These are phyloP conservation scores for Sarcoramphus papa DNA, from an alignment of 2,797 vertebrate species.

Conservation along the genomic window DNA sequence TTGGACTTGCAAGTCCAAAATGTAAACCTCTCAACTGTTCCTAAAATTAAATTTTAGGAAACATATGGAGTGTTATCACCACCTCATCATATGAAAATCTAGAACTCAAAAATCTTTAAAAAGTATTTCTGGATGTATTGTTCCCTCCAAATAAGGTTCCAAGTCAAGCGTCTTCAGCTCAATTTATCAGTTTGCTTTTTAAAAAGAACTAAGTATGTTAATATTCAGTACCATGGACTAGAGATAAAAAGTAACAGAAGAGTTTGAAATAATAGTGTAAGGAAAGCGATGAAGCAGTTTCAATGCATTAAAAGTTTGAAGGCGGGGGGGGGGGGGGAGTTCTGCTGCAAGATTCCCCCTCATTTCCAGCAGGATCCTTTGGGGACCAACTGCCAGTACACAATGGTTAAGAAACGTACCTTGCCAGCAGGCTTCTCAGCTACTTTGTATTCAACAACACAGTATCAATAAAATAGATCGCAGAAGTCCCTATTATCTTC, in stretches of 20 bases:
- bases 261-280: background rate
- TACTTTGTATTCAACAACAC: background rate
- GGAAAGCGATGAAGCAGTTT: background rate
- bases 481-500: background rate
- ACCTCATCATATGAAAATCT: background rate
- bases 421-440: background rate
- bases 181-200: background rate
- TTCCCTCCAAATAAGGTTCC: background rate
- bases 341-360: background rate
- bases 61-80: background rate
- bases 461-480: background rate
- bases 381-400: background rate
- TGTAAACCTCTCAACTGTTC: background rate
- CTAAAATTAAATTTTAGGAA: background rate
- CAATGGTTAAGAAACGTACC: background rate
- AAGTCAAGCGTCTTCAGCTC: background rate
- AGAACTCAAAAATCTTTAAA: background rate
- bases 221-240: background rate
- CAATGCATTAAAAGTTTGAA: background rate
- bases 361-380: background rate
- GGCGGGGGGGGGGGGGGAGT: background rate
- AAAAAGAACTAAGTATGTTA: background rate
- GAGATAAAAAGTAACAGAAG: background rate
- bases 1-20: background rate
- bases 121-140: background rate